Evolutionary conservation across 2,888 invertebrate genomes (phyloP), one percentile per base, ranked within the genome.

Genomic region (Hypomecis atomaria): DNA sequence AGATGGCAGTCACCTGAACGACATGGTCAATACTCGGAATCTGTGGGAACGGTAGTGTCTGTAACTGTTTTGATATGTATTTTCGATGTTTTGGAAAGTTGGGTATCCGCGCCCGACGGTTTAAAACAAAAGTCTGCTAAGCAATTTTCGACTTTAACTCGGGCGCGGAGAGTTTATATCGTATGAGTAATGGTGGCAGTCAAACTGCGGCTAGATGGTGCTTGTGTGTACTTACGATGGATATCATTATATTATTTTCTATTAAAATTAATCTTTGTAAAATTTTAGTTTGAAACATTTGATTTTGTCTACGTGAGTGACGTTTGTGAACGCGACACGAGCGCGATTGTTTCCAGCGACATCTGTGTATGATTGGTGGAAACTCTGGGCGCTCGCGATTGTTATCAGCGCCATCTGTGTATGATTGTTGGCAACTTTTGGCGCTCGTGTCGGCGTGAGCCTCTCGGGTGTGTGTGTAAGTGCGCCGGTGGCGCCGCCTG

Each of bases 161-260:
- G 78, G 72, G 75, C 69, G 78, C 71, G 82, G 85, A 73, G 72
- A 66, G 81, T 74, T 71, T 72, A 77, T 76, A 81, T 79, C 80
- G 78, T 76, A 78, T 72, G 81, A 78, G 78, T 76, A 73, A 78
- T 79, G 77, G 74, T 72, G 82, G 90, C 90, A 90, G 90, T 90
- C 10, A 83, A 82, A 90, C 90, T 90, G 90, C 89, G 71, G 78
- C 78, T 79, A 81, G 82, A 82, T 88, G 91, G 91, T 92, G 91
- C 90, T 91, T 85, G 88, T 80, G 81, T 86, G 90, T 92, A 91
- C 91, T 92, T 92, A 92, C 88, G 87, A 87, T 79, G 89, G 89
- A 88, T 88, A 86, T 86, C 76, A 82, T 80, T 83, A 72, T 85
- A 84, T 86, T 85, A 81, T 84, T 84, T 71, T 86, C 77, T 85